Conservation (phyloP, 2,888 invertebrate species). For the Standfussiana lucernea region DNA sequence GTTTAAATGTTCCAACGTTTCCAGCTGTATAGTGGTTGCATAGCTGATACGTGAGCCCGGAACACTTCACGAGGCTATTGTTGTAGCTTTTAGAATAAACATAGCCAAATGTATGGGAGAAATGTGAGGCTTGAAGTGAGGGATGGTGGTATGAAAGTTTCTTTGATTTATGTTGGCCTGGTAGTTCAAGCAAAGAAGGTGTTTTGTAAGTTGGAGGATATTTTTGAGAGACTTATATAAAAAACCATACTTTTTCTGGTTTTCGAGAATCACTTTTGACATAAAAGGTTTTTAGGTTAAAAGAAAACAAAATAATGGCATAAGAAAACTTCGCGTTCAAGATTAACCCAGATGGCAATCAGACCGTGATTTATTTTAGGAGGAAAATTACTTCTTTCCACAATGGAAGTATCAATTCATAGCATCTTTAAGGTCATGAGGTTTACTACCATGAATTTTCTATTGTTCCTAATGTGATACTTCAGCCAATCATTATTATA, state of each 20-base stretch:
- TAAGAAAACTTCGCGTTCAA: conserved; percentile 36
- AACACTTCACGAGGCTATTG: conserved; percentile 45
- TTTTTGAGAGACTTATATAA: neutral
- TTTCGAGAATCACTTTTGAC: neutral
- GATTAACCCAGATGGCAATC: conserved; percentile 53
- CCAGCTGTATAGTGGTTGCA: conserved; percentile 30
- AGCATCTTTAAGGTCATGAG: neutral
- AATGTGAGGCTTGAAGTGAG: conserved; percentile 27
- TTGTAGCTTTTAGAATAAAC: conserved; percentile 49
- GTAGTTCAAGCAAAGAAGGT: neutral
- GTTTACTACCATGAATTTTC: neutral
- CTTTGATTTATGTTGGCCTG: conserved; percentile 16
- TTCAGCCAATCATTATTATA: neutral
- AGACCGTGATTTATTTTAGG: conserved; percentile 55
- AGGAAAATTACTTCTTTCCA: conserved; percentile 29
- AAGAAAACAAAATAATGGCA: conserved; percentile 38
- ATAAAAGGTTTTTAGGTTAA: neutral
- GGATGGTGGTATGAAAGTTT: neutral
- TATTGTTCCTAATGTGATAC: neutral
- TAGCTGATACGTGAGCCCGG: conserved; percentile 42
- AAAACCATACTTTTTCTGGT: neutral
- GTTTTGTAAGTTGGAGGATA: neutral
- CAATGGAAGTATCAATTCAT: conserved; percentile 4
- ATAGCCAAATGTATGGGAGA: conserved; percentile 31
- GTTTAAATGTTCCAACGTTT: conserved; percentile 46